Evolutionary conservation across 2,888 invertebrate species (phyloP), one percentile per base, ranked within the genome.

Genomic region (Poecilus cupreus): DNA sequence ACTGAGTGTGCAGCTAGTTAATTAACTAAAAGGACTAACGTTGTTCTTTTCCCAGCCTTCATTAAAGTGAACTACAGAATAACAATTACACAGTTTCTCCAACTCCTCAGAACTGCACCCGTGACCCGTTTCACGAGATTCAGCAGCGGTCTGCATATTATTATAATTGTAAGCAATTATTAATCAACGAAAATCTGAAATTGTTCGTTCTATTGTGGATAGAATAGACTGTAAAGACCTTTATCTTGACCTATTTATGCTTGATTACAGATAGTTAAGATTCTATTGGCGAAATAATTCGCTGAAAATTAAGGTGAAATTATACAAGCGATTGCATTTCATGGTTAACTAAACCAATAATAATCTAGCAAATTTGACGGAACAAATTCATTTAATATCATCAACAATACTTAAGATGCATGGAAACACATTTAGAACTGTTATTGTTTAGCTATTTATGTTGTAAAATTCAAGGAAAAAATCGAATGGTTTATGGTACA

Each of bases 221-320:
- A 10, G 11, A 60, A 60, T 60, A n/a, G 26, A 60, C 13, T 60
- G 22, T 60, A 24, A 24, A 60, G 26, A 60, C 26, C 60, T 60
- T 60, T 60, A 60, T 60, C 60, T 60, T 60, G 60, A 60, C 60
- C 60, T 60, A 60, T 60, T 60, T 60, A 60, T 60, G 60, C 60
- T 24, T 26, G 60, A 60, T 60, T 11, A 20, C 54, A 18, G 22
- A 22, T 22, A 20, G 20, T 18, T 43, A 24, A 54, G 26, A 60
- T 60, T 60, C 13, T 60, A 60, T 60, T 60, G n/a, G 60, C 60
- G 26, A 24, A 60, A 60, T 60, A 32, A 32, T 32, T 5, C n/a
- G 13, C 11, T 3, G n/a, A n/a, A 43, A 11, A 13, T 10, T 43
- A 43, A 43, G 43, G 43, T 43, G n/a, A 13, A 43, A 43, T 43